Base-by-base conservation (phyloP, 2,888 invertebrate species). In the Chloromyia formosa region DNA sequence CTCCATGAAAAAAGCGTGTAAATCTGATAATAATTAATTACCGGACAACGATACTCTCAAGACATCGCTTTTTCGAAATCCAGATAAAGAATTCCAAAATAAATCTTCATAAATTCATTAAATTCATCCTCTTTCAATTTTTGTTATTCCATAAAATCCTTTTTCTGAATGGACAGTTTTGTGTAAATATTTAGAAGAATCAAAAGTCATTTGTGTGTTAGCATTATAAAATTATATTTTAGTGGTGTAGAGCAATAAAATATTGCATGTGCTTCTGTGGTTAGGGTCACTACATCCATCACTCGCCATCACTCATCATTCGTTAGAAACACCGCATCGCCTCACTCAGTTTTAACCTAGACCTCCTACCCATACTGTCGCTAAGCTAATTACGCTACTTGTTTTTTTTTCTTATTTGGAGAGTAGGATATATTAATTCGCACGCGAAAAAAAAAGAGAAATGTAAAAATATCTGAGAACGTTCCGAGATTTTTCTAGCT, bases 361-460 rank as follows among this genome's bases (percentile, higher is more conserved):
- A 62, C 62, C 61, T 61, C 61, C 23, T 27, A 61, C 61, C 35
- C 40, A 40, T 40, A 35, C 62, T 62, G 62, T 62, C 62, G 18
- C 40, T 62, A 1, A 12, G 49, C 49, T 49, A 49, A 49, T 49
- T 49, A 12, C 49, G 16, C 12, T 12, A 49, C 10, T 49, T 49
- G 12, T 12, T 9, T 42, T 12, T 42, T 42, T 12, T 9, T 9
- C 42, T 42, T n/a, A 49, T 49, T 49, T n/a, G 49, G 27, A 35
- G 7, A 35, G 27, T 7, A 35, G 27, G 7, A 35, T 35, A 2
- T 35, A 35, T 35, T 35, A 35, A 35, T 35, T 35, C 7, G 27
- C 27, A 35, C 27, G 27, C 27, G 27, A 35, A 35, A 35, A n/a
- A n/a, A n/a, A n/a, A 12, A 16, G 53, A 53, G 9, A 53, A 16